A percentile compares a stretch with the other conserved stretches of the same genome.
These are phyloP conservation scores for Catonia carolina DNA, from an alignment of 2,888 invertebrate species.

Conservation along the genomic window DNA sequence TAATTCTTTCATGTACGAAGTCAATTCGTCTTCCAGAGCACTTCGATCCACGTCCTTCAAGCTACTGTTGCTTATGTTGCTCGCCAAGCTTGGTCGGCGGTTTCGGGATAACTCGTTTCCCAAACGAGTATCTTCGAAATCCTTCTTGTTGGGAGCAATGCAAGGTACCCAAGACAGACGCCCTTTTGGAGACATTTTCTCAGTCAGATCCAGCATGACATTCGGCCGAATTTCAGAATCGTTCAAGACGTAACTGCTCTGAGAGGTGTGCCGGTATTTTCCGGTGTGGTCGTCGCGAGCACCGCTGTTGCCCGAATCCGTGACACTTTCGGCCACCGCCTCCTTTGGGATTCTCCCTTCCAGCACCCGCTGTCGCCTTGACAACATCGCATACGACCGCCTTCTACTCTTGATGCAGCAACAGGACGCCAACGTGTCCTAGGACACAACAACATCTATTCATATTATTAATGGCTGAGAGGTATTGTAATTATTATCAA, in stretches of 20 bases:
- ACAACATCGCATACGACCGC: slow-evolving; percentile 54
- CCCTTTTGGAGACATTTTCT: slow-evolving; percentile 1
- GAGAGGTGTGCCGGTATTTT: slow-evolving; percentile 7
- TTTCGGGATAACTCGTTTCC: neutral
- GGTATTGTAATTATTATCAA: too few species aligned
- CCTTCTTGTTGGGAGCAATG: neutral
- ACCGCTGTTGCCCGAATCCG: slow-evolving; percentile 25
- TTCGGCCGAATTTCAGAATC: slow-evolving; percentile 8
- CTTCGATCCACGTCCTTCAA: slow-evolving; percentile 43
- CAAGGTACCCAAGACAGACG: slow-evolving; percentile 5
- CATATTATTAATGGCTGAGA: slow-evolving; percentile 16
- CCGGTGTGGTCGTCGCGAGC: slow-evolving; percentile 10
- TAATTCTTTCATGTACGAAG: slow-evolving; percentile 42
- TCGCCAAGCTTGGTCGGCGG: neutral
- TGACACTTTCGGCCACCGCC: slow-evolving; percentile 13
- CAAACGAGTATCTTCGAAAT: neutral
- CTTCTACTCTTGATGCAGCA: slow-evolving; percentile 32
- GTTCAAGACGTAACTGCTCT: slow-evolving; percentile 13
- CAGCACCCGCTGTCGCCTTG: slow-evolving; percentile 40
- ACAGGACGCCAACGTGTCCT: slow-evolving; percentile 31
- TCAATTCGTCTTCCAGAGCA: slow-evolving; percentile 45
- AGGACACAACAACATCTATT: slow-evolving; percentile 31
- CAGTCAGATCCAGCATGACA: neutral
- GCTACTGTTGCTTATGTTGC: slow-evolving; percentile 44
- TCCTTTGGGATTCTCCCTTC: slow-evolving; percentile 3